phyloP scores from a whole-genome alignment of 2,888 invertebrate genomes.

The Monoplex corrugatus region DNA sequence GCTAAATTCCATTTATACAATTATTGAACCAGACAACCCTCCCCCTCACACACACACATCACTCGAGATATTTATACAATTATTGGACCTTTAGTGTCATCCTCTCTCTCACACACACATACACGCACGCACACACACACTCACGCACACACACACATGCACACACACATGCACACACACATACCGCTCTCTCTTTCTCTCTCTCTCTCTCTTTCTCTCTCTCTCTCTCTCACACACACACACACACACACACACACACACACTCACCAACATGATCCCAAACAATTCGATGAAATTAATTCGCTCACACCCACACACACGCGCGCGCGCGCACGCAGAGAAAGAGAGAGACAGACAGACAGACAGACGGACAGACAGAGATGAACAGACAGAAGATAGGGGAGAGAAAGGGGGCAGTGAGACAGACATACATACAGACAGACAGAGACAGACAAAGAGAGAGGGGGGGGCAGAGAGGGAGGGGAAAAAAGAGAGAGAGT shows the following conservation, averaged over 20 bases:
- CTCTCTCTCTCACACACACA: not conserved
- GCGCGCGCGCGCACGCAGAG: not conserved
- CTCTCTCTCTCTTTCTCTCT: slow-evolving; percentile 37
- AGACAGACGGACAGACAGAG: not conserved
- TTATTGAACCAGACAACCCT: too few relatives aligned
- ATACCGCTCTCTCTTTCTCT: not conserved
- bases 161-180: not conserved
- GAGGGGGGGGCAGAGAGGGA: not conserved
- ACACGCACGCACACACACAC: not conserved
- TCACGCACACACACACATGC: not conserved
- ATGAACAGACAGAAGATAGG: not conserved
- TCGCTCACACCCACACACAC: not conserved
- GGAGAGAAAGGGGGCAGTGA: not conserved
- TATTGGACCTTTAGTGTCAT: too few relatives aligned
- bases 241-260: not conserved
- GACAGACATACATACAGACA: not conserved
- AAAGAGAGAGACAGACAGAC: slow-evolving; percentile 15
- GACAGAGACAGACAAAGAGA: not conserved
- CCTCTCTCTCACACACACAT: not conserved
- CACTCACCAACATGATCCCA: too few relatives aligned
- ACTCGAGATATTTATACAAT: too few relatives aligned
- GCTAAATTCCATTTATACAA: too few relatives aligned
- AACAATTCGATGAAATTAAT: too few relatives aligned
- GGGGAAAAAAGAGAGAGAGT: not conserved
- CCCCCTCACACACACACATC: too few relatives aligned